Percentiles rank a stretch among this genome's conserved stretches.
These are phyloP conservation scores for Penaeus monodon DNA, from an alignment of 2,888 invertebrate genomes.

Conservation along the genomic window DNA sequence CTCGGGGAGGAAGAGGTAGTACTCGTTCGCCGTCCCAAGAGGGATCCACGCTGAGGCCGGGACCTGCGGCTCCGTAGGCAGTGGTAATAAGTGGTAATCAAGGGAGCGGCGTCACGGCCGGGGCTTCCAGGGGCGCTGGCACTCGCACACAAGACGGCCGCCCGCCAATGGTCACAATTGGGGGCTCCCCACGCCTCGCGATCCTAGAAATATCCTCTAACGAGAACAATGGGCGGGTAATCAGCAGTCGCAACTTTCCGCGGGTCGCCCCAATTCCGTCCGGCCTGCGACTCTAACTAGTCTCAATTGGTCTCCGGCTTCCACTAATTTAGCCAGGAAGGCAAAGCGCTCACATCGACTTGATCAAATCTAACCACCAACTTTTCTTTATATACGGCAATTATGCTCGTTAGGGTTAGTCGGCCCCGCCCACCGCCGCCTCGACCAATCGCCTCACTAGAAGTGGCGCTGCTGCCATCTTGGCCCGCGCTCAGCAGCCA, in stretches of 20 bases:
- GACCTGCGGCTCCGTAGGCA: too few relatives aligned
- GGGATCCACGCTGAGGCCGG: too few relatives aligned
- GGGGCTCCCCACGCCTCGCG: constrained; percentile 29
- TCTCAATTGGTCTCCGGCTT: constrained; percentile 57
- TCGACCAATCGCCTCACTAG: constrained; percentile 24
- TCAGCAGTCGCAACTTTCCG: constrained; percentile 44
- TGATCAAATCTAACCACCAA: constrained; percentile 64
- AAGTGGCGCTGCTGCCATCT: constrained; percentile 41
- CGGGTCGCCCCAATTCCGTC: constrained; percentile 47
- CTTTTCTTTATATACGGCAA: constrained; percentile 64
- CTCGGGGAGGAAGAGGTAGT: too few relatives aligned
- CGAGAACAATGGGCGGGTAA: constrained; percentile 57
- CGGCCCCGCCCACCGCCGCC: constrained; percentile 27
- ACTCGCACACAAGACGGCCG: constrained; percentile 15
- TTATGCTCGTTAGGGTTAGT: constrained; percentile 63
- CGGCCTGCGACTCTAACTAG: constrained; percentile 33
- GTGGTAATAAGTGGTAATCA: too few relatives aligned
- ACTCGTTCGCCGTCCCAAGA: too few relatives aligned
- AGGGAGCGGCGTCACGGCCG: too few relatives aligned
- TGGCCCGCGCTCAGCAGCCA: constrained; percentile 14
- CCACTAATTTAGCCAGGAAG: constrained; percentile 62
- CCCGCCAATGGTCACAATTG: constrained; percentile 51
- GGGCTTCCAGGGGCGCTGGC: not conserved
- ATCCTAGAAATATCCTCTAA: constrained; percentile 24
- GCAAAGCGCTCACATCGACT: constrained; percentile 59